Conservation (phyloP, 2,888 invertebrate genomes). For the Aradus depressus region DNA sequence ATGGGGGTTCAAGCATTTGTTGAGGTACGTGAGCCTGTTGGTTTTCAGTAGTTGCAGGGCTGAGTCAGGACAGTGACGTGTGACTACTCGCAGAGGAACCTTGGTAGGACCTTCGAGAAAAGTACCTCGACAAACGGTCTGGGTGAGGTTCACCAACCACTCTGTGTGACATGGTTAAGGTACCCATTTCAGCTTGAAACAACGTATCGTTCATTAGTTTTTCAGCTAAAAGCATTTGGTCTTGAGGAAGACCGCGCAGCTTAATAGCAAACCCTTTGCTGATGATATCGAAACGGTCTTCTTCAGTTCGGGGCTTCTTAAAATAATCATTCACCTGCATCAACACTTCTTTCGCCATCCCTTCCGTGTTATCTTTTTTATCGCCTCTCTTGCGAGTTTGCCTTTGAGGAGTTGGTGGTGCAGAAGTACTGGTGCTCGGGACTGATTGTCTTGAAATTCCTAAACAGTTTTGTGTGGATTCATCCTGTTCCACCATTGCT, state of each 20-base stretch:
- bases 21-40: no score
- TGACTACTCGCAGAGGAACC: no score
- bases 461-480: no score
- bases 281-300: slow-evolving; percentile 5
- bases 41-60: no score
- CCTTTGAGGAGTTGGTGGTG: background rate
- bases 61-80: no score
- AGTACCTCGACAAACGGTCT: background rate
- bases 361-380: background rate
- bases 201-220: background rate
- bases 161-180: background rate
- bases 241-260: slow-evolving; percentile 1
- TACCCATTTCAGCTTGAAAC: slow-evolving; percentile 4
- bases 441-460: no score
- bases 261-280: background rate
- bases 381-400: background rate
- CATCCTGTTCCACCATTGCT: background rate
- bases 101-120: background rate
- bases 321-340: background rate
- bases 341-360: background rate
- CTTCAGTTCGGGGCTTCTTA: background rate
- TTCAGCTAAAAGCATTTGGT: slow-evolving; percentile 6
- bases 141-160: background rate
- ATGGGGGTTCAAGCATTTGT: no score
- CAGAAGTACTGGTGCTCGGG: background rate